Evolutionary conservation across 1,140 invertebrate genomes (phyloP).

Genomic region (Bactericera cockerelli): DNA sequence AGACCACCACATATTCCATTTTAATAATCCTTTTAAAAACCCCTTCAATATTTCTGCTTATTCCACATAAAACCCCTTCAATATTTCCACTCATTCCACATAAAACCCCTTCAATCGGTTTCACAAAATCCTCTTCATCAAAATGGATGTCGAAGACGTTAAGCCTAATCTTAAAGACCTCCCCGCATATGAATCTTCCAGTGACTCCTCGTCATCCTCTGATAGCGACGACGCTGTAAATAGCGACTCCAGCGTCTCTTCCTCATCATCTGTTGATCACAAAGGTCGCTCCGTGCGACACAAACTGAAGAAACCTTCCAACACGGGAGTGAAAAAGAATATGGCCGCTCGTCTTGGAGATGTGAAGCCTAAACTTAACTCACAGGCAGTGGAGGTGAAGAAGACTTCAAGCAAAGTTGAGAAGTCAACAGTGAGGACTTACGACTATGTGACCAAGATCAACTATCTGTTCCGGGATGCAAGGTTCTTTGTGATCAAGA

Average conservation of each 20-base stretch:
- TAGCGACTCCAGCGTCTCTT: not conserved
- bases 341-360: too few species aligned
- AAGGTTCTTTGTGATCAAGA: conserved; percentile 93
- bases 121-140: too few species aligned
- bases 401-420: too few species aligned
- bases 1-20: too few species aligned
- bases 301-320: not conserved
- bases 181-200: not conserved
- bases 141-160: not conserved
- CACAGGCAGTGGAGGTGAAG: not conserved
- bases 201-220: not conserved
- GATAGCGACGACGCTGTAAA: not conserved
- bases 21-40: too few species aligned
- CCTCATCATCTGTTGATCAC: conserved; percentile 1
- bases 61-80: too few species aligned
- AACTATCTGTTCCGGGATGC: conserved; percentile 92
- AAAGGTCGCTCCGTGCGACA: not conserved
- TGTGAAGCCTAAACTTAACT: not conserved
- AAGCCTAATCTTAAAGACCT: not conserved
- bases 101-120: too few species aligned
- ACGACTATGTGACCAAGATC: conserved; percentile 74
- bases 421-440: conserved; percentile 27
- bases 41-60: too few species aligned
- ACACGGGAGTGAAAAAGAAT: not conserved
- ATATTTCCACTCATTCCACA: too few species aligned